Percentiles rank a stretch among this genome's conserved stretches.
phyloP scores from a whole-genome alignment of 2,888 invertebrate species.

The Hyppa rectilinea region DNA sequence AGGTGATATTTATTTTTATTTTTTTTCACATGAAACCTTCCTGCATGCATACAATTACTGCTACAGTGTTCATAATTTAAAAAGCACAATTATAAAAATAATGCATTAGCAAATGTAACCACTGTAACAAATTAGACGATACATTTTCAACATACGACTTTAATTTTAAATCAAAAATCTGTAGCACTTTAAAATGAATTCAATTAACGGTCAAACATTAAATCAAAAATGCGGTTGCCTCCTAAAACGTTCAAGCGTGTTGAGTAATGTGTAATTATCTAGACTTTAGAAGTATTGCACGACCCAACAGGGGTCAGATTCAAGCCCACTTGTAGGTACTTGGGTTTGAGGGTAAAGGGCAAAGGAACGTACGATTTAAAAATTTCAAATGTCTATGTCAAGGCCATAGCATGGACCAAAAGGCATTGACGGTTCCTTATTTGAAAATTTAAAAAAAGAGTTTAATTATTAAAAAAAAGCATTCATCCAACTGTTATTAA shows the following conservation, averaged over 20 bases:
- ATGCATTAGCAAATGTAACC: neutral
- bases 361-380: too few species aligned
- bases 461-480: too few species aligned
- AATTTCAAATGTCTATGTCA: too few species aligned
- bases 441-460: too few species aligned
- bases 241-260: slow-evolving; percentile 1
- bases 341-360: neutral
- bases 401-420: too few species aligned
- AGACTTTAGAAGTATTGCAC: neutral
- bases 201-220: neutral
- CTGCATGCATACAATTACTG: too few species aligned
- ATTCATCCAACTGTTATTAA: too few species aligned
- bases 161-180: neutral
- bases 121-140: neutral
- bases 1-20: too few species aligned
- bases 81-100: neutral
- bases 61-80: too few species aligned
- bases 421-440: too few species aligned
- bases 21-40: too few species aligned
- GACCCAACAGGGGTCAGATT: neutral
- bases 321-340: neutral
- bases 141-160: neutral
- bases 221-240: neutral
- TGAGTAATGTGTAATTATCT: slow-evolving; percentile 1
- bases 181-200: neutral